Evolutionary conservation across 2,797 vertebrate species (phyloP), one percentile per base, ranked within the genome.

Genomic region (Lateolabrax maculatus): DNA sequence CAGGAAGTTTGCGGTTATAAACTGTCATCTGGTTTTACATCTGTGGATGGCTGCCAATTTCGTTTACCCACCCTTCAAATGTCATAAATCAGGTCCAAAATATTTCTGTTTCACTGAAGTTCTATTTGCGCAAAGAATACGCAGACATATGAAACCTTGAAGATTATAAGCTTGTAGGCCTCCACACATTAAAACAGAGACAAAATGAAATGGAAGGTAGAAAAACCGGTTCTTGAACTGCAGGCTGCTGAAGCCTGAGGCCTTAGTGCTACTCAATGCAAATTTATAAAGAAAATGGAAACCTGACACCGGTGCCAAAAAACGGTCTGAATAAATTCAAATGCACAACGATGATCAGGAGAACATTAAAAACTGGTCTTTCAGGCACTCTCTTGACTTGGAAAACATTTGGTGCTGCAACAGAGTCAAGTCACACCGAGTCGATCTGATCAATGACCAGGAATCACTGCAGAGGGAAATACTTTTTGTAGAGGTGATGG

Each of bases 161-260:
- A 12, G 2, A n/a, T 15, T 11, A 8, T 2, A 19, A 16, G n/a
- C n/a, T n/a, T n/a, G n/a, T n/a, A n/a, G n/a, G n/a, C n/a, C n/a
- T n/a, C n/a, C n/a, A n/a, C n/a, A n/a, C n/a, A n/a, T n/a, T n/a
- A n/a, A n/a, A n/a, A n/a, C n/a, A n/a, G n/a, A n/a, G 4, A 62
- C 0, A 5, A 0, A 3, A 2, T 12, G 1, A 6, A 1, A 34
- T 1, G 13, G 4, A 31, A 44, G 6, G 37, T 6, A 25, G 49
- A n/a, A 2, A 44, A 78, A 71, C 74, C 0, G 19, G 52, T 78
- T 67, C 19, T 44, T 63, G 5, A 41, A 15, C 46, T 55, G 56
- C 12, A 4, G 8, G 8, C 36, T 49, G 21, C 25, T 56, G 44
- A 56, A 36, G 65, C 9, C 25, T 16, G 21, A 67, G 13, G 11